Conservation (phyloP, 53 echinoderm and acorn worm genomes). For the Temnopleurus reevesii region DNA sequence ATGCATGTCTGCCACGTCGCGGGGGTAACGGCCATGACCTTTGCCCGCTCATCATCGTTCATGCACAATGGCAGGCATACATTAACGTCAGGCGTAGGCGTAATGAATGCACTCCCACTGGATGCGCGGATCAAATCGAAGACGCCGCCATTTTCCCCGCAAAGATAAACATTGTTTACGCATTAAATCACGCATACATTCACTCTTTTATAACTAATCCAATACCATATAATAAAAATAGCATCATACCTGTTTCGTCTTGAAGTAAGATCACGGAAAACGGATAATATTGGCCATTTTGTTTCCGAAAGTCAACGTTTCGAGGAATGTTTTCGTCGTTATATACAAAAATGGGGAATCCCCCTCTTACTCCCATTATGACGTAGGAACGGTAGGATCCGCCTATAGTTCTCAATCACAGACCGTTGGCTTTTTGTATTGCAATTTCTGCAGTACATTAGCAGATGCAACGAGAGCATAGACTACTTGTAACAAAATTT, state of each 20-base stretch:
- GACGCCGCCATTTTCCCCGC: not conserved
- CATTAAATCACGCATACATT: not conserved
- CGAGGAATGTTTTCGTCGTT: not conserved
- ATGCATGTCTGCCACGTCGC: no score
- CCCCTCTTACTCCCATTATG: no score
- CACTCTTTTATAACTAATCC: not conserved
- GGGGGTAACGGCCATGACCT: no score
- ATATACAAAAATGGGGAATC: not conserved
- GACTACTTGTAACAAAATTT: no score
- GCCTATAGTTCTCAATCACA: no score
- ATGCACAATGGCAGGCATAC: not conserved
- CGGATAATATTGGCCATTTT: not conserved
- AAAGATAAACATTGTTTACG: not conserved
- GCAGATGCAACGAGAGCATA: no score
- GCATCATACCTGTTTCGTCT: not conserved
- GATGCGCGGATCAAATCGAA: not conserved
- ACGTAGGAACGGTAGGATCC: no score
- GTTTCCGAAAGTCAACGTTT: not conserved
- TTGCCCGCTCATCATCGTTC: not conserved
- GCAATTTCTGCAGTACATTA: no score
- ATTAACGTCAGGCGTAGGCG: not conserved
- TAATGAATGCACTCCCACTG: not conserved
- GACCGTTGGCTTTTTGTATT: no score
- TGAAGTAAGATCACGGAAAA: not conserved
- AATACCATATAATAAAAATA: not conserved